Conservation (phyloP, 2,113 vertebrate genomes). For the Plotosus lineatus region DNA sequence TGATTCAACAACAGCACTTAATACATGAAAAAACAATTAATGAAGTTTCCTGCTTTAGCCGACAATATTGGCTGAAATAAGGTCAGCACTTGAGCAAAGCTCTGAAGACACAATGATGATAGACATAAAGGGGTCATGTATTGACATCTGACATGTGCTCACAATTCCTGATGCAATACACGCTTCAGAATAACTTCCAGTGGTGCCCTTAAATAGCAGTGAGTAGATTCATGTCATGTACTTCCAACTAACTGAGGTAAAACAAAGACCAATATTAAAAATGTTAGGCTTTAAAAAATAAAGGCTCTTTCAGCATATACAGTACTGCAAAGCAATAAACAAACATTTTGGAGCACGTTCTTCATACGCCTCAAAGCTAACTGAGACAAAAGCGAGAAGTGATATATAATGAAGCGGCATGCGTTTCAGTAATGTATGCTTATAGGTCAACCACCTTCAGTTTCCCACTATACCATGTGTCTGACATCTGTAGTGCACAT, state of each 20-base stretch:
- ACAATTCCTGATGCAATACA: background rate
- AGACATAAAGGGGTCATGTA: slow-evolving; percentile 15
- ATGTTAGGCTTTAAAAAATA: no score
- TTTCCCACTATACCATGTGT: slow-evolving; percentile 43
- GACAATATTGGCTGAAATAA: slow-evolving; percentile 49
- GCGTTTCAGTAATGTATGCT: slow-evolving; percentile 60
- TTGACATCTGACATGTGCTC: slow-evolving; percentile 34
- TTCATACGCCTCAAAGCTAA: background rate
- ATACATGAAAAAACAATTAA: slow-evolving; percentile 34
- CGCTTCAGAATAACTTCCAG: slow-evolving; percentile 18
- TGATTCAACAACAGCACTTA: slow-evolving; percentile 30
- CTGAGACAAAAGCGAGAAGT: background rate
- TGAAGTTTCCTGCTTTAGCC: slow-evolving; percentile 27
- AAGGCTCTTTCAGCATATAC: background rate
- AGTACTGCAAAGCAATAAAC: background rate
- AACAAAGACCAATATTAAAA: background rate
- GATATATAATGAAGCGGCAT: slow-evolving; percentile 27
- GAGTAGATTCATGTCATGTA: background rate
- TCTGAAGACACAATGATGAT: slow-evolving; percentile 26
- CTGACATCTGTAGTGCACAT: slow-evolving; percentile 66
- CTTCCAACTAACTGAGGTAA: slow-evolving; percentile 15
- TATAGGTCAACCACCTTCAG: slow-evolving; percentile 19
- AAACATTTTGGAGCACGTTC: background rate
- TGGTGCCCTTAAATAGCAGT: slow-evolving; percentile 17
- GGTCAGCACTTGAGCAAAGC: slow-evolving; percentile 43